These are phyloP conservation scores for Dermolepida albohirtum DNA, from an alignment of 2,888 invertebrate species.

Conservation along the genomic window DNA sequence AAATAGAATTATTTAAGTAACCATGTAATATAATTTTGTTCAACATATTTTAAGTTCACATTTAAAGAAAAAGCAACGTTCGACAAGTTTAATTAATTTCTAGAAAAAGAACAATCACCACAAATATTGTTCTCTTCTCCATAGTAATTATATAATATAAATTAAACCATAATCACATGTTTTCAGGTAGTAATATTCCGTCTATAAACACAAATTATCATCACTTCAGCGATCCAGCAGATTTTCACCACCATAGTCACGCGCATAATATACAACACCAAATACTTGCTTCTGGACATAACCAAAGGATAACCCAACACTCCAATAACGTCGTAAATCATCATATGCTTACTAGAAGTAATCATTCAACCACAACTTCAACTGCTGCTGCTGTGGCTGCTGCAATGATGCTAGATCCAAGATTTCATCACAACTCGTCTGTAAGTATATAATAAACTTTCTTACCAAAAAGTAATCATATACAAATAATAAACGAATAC, in stretches of 20 bases:
- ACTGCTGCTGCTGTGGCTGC: slow-evolving; percentile 66
- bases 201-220: slow-evolving; percentile 62
- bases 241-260: slow-evolving; percentile 62
- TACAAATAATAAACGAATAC: no score
- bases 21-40: no score
- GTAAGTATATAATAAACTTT: slow-evolving; percentile 56
- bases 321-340: slow-evolving; percentile 62
- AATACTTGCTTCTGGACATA: slow-evolving; percentile 58
- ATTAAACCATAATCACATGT: background rate
- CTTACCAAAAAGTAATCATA: no score
- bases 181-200: slow-evolving; percentile 55
- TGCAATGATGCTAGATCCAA: slow-evolving; percentile 67
- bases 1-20: no score
- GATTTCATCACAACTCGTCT: slow-evolving; percentile 65
- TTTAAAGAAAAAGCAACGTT: no score
- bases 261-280: slow-evolving; percentile 64
- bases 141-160: no score
- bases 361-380: slow-evolving; percentile 62
- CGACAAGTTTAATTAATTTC: no score
- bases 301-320: slow-evolving; percentile 59
- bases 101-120: no score
- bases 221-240: slow-evolving; percentile 62
- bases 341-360: slow-evolving; percentile 61
- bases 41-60: no score
- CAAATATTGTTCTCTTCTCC: no score